phyloP scores from a whole-genome alignment of 2,888 invertebrate genomes.

The Ophioninae sp. region DNA sequence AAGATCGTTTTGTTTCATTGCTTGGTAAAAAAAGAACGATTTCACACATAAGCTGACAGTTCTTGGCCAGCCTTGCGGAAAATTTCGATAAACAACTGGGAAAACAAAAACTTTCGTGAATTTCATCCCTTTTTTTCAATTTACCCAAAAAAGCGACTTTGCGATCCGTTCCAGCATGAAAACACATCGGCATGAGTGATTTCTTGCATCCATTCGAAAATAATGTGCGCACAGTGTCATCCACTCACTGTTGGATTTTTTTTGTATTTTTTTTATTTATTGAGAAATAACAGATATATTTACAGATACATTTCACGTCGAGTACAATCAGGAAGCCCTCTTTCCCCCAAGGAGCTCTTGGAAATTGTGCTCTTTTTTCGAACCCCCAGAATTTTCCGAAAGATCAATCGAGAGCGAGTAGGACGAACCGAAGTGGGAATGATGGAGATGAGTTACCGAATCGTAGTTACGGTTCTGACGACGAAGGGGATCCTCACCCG shows the following conservation, averaged over 20 bases:
- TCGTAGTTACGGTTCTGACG: slow-evolving; percentile 80
- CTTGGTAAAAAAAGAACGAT: slow-evolving; percentile 1
- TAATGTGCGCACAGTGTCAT: too few species aligned
- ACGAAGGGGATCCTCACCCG: slow-evolving; percentile 84
- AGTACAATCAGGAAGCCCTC: slow-evolving; percentile 49
- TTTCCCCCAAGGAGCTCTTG: slow-evolving; percentile 71
- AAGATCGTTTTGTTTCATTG: slow-evolving; percentile 28
- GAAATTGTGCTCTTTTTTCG: slow-evolving; percentile 80
- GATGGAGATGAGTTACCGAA: slow-evolving; percentile 80
- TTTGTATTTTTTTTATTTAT: slow-evolving; percentile 30
- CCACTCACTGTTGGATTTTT: too few species aligned
- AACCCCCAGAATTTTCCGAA: slow-evolving; percentile 81
- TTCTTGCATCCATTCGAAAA: too few species aligned
- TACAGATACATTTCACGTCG: slow-evolving; percentile 6
- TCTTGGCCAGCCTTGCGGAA: slow-evolving; percentile 23
- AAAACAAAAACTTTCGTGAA: too few species aligned
- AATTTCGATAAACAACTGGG: too few species aligned
- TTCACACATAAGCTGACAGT: slow-evolving; percentile 7
- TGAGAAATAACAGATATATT: not conserved
- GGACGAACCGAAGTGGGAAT: slow-evolving; percentile 63
- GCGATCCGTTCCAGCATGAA: too few species aligned
- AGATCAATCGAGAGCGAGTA: slow-evolving; percentile 65
- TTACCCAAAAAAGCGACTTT: too few species aligned
- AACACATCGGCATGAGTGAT: too few species aligned
- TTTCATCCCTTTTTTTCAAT: too few species aligned